Percentiles rank a stretch among this genome's conserved stretches.
Evolutionary conservation across 2,797 vertebrate species (phyloP).

Genomic region (Mormyrops attenuatus): DNA sequence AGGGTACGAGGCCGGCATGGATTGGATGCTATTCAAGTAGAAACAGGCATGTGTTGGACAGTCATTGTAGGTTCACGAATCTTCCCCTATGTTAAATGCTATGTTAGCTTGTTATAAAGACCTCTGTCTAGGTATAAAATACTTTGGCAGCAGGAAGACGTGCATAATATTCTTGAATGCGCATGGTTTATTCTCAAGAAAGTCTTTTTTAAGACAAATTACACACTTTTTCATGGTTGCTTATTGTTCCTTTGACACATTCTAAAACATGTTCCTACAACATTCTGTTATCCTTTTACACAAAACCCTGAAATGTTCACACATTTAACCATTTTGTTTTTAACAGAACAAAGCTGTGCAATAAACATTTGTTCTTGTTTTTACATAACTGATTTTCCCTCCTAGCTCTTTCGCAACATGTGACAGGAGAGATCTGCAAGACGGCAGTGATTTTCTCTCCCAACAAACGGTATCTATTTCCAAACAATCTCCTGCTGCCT

Average conservation of each 20-base stretch:
- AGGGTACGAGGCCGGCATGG: not conserved
- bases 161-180: not conserved
- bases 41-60: not conserved
- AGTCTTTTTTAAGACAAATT: not conserved
- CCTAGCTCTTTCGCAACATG: not conserved
- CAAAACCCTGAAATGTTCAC: not conserved
- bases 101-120: not conserved
- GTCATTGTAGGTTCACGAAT: not conserved
- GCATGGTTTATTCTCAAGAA: not conserved
- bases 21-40: not conserved
- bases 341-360: not conserved
- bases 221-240: not conserved
- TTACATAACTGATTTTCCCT: not conserved
- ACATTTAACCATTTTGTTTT: not conserved
- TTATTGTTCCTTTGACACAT: not conserved
- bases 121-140: not conserved
- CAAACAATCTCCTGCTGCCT: conserved; percentile 1
- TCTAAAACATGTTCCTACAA: not conserved
- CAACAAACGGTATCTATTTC: not conserved
- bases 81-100: not conserved
- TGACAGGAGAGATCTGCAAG: not conserved
- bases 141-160: not conserved
- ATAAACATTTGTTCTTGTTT: conserved; percentile 5
- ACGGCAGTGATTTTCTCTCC: not conserved
- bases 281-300: not conserved